Conservation (phyloP, 1,140 invertebrate species). For the Acyrthosiphon pisum region DNA sequence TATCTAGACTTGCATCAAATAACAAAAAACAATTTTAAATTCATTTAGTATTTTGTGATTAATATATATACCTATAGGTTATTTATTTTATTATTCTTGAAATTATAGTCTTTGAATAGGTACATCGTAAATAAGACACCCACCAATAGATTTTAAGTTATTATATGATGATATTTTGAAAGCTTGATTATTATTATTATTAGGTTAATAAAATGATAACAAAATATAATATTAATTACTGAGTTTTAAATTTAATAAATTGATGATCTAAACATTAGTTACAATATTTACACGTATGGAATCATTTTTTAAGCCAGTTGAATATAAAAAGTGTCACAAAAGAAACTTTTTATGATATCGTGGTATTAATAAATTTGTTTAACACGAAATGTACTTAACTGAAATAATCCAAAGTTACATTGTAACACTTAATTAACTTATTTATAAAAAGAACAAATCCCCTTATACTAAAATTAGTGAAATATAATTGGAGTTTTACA, state of each 20-base stretch:
- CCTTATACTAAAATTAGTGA: slow-evolving; percentile 31
- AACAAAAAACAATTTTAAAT: neutral
- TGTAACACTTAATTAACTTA: slow-evolving; percentile 18
- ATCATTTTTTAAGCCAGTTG: neutral
- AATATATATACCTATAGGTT: neutral
- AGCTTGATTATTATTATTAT: neutral
- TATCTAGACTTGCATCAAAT: neutral
- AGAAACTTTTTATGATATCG: neutral
- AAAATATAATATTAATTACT: neutral
- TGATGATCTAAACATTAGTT: neutral
- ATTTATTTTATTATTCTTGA: no score
- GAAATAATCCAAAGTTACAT: slow-evolving; percentile 13
- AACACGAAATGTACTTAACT: neutral
- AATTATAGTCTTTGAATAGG: neutral
- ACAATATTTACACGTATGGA: neutral
- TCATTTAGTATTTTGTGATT: neutral
- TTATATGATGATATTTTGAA: neutral
- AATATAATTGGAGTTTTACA: slow-evolving; percentile 45
- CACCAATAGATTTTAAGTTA: neutral
- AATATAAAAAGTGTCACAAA: neutral
- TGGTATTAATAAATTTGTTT: slow-evolving; percentile 20
- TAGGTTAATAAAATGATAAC: neutral
- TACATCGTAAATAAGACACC: neutral
- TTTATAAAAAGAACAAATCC: slow-evolving; percentile 29
- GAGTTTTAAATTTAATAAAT: neutral